Percentiles rank a stretch among this genome's conserved stretches.
Conservation (phyloP, 2,888 invertebrate genomes). For the Rhogogaster chlorosoma region DNA sequence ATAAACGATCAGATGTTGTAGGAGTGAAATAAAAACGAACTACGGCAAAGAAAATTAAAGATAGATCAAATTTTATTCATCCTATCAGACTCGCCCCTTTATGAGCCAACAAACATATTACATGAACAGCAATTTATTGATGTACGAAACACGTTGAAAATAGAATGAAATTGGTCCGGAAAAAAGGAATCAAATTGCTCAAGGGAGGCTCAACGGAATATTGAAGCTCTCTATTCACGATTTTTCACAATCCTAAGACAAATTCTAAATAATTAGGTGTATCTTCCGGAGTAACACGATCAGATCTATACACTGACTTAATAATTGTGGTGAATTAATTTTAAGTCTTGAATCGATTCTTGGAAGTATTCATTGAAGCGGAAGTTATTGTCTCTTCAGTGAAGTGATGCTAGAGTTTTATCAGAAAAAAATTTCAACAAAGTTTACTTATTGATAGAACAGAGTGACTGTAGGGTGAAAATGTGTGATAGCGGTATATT, state of each 20-base stretch:
- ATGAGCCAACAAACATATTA: neutral
- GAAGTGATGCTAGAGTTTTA: neutral
- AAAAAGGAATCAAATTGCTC: neutral
- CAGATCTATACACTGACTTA: neutral
- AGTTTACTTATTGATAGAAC: neutral
- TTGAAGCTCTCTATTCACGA: neutral
- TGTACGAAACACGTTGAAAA: neutral
- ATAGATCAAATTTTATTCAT: slow-evolving; percentile 3
- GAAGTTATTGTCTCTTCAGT: neutral
- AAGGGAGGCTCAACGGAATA: neutral
- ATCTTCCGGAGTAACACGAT: neutral
- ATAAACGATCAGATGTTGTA: neutral
- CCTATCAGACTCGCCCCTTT: neutral
- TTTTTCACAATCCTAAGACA: neutral
- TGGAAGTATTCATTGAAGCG: neutral
- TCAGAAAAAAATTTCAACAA: neutral
- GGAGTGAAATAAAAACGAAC: neutral
- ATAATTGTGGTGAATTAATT: neutral
- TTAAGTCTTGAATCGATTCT: neutral
- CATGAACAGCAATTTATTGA: neutral
- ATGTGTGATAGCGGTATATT: slow-evolving; percentile 8
- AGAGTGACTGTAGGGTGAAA: neutral
- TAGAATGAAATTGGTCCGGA: neutral
- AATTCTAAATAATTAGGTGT: neutral
- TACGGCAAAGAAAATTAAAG: neutral